A percentile compares a stretch with the other conserved stretches of the same genome.
Evolutionary conservation across 2,113 vertebrate genomes (phyloP).

Genomic region (Tautogolabrus adspersus): DNA sequence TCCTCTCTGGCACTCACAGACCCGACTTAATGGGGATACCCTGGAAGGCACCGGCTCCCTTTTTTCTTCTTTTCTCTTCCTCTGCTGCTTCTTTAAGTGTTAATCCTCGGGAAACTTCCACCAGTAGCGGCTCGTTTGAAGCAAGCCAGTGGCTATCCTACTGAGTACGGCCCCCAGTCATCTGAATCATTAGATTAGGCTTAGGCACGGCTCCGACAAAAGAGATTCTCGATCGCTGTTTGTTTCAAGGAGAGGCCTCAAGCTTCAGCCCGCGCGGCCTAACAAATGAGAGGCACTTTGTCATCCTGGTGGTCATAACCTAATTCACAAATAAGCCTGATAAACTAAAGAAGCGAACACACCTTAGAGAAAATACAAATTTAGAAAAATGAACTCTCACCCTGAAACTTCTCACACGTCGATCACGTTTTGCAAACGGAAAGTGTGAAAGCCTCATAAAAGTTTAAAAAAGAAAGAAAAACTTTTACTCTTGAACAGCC

Average conservation of each 20-base stretch:
- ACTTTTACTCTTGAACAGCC: too few species aligned
- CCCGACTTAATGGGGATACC: constrained; percentile 70
- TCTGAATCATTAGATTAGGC: constrained; percentile 79
- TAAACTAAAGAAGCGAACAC: too few species aligned
- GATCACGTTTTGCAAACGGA: too few species aligned
- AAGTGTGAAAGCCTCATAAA: background rate
- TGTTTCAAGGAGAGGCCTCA: constrained; percentile 66
- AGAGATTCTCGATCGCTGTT: constrained; percentile 66
- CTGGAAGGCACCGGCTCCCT: constrained; percentile 57
- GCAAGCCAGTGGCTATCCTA: constrained; percentile 64
- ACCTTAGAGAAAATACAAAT: too few species aligned
- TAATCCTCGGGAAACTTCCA: constrained; percentile 76
- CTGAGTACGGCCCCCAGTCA: constrained; percentile 75
- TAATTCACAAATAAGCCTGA: too few species aligned
- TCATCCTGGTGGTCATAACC: too few species aligned
- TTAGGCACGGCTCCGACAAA: constrained; percentile 70
- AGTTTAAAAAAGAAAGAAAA: background rate
- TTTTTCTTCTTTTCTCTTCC: constrained; percentile 7
- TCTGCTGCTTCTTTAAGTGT: constrained; percentile 67
- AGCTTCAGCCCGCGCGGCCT: constrained; percentile 44
- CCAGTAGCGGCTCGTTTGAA: constrained; percentile 73
- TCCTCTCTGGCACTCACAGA: constrained; percentile 61
- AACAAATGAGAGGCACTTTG: constrained; percentile 50
- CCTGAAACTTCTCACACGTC: too few species aligned
- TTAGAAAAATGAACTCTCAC: too few species aligned